These are phyloP conservation scores for Drosophila crucigera DNA, from an alignment of 2,888 invertebrate species.

Conservation along the genomic window DNA sequence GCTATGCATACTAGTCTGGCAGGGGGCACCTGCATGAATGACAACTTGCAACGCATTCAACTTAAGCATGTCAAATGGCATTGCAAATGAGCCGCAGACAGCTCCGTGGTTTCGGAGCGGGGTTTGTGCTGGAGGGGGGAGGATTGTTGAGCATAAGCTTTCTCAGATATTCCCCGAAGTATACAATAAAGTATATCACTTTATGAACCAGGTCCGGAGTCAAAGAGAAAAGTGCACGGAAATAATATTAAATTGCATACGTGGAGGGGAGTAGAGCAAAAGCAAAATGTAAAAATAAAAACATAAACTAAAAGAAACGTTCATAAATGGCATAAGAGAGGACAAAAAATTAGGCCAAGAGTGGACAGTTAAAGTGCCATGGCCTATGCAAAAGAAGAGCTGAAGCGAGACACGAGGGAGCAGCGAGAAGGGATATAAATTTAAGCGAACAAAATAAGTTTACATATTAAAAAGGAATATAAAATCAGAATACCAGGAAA, in stretches of 20 bases:
- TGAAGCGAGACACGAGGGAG: neutral
- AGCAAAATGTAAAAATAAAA: neutral
- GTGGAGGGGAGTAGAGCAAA: constrained; percentile 9
- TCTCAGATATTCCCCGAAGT: constrained; percentile 43
- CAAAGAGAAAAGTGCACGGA: constrained; percentile 36
- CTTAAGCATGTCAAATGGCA: constrained; percentile 54
- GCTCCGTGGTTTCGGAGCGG: neutral
- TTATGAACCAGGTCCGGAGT: constrained; percentile 15
- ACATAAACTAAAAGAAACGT: constrained; percentile 14
- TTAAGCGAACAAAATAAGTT: neutral
- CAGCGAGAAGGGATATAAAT: neutral
- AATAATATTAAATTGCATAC: constrained; percentile 37
- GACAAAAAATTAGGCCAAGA: constrained; percentile 49
- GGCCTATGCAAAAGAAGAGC: constrained; percentile 2
- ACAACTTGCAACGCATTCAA: constrained; percentile 22
- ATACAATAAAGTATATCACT: constrained; percentile 53
- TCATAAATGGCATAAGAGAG: constrained; percentile 33
- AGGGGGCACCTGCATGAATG: constrained; percentile 27
- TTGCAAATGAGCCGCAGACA: constrained; percentile 60
- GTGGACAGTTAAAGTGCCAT: constrained; percentile 15
- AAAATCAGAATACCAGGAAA: neutral
- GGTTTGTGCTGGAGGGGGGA: neutral
- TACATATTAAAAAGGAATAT: constrained; percentile 2
- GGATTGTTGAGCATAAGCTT: constrained; percentile 6
- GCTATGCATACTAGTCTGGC: constrained; percentile 46